Base-by-base conservation (phyloP, 2,888 invertebrate genomes). In the Hirudinaria manillensis region DNA sequence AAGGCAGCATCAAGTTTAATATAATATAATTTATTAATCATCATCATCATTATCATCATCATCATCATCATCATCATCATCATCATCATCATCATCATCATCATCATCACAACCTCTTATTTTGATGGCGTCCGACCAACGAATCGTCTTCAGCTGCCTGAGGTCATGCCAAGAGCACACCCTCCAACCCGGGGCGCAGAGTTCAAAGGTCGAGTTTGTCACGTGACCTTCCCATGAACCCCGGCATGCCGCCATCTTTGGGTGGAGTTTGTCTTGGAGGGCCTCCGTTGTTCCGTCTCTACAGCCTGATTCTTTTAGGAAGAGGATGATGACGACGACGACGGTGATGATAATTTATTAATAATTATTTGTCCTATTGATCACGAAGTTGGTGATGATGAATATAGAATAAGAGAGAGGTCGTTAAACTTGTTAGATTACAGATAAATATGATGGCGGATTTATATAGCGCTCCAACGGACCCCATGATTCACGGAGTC, bases 221-320 rank as follows among this genome's bases (percentile, higher is more conserved):
- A 84, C 83, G 78, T 84, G 84, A 70, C 84, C 84, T n/a, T 80
- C 78, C 84, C 84, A 84, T 1, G 74, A 77, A 10, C 84, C 84
- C 34, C 78, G 76, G 73, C 73, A 73, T 13, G 36, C 73, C 66
- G 84, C 83, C 24, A 84, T 80, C 71, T 81, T 53, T 21, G 65
- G 73, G 67, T 84, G 83, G 29, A 83, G 80, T 72, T 80, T 79
- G 67, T 81, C 78, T 75, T 83, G 81, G 34, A 84, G 80, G 3
- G 83, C 84, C 67, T 84, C 83, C 7, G 83, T 82, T n/a, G 79
- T 80, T 2, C 82, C 82, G 77, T 83, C 83, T 27, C 79, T 78
- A 79, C 84, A 84, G 0, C 84, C 84, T 0, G 84, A 83, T 10
- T 32, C 32, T 34, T 67, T 45, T 56, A 10, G 55, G 74, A 77